Evolutionary conservation across 2,113 vertebrate species (phyloP).

Genomic region (Gopherus evgoodei): DNA sequence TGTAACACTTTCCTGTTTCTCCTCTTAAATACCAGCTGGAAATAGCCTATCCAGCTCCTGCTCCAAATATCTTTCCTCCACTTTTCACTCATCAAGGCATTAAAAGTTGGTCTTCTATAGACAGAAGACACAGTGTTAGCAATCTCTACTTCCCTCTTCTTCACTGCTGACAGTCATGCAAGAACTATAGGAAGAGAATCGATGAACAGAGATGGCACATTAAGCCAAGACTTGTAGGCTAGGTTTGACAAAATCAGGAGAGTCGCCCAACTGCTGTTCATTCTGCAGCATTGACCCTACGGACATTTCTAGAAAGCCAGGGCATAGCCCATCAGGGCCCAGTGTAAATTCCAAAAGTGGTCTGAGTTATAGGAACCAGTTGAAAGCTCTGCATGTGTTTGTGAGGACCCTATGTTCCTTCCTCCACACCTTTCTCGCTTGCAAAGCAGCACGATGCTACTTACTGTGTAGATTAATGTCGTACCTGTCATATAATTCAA

Average conservation of each 20-base stretch:
- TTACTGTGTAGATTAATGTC: background rate
- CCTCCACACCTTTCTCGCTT: background rate
- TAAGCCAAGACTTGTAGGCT: background rate
- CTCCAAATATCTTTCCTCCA: background rate
- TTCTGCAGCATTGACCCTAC: background rate
- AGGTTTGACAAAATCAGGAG: background rate
- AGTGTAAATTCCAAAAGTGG: background rate
- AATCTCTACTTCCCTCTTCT: background rate
- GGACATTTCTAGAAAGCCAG: accelerated
- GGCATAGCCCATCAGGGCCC: background rate
- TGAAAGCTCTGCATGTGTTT: background rate
- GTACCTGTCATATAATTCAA: accelerated
- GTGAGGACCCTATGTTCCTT: background rate
- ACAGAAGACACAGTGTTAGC: no score
- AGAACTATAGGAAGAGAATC: background rate
- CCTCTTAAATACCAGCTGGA: background rate
- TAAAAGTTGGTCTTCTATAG: background rate
- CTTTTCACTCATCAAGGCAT: background rate
- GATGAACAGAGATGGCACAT: background rate
- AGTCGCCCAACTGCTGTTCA: background rate
- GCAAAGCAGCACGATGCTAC: background rate
- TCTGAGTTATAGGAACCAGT: background rate
- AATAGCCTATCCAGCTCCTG: background rate
- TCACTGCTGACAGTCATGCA: background rate
- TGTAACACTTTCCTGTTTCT: background rate